Base-by-base conservation (phyloP, 1,140 invertebrate genomes). In the Chlorops oryzae region DNA sequence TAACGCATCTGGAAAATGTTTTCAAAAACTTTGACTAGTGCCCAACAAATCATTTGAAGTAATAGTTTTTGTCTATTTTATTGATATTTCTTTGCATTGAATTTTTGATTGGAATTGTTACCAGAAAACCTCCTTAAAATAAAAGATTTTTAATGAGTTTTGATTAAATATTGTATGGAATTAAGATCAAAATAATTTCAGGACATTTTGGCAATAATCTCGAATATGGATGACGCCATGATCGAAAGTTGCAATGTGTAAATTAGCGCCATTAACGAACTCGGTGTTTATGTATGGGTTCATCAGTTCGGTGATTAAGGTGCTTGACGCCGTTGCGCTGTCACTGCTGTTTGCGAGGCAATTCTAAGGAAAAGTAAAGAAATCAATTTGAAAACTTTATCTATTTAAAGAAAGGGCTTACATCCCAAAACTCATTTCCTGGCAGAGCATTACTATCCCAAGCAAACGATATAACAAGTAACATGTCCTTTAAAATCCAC, bases 371-470 rank as follows among this genome's bases (percentile, higher is more conserved):
- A n/a, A n/a, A n/a, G n/a, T n/a, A n/a, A 32, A 32, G 28, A 32
- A 32, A n/a, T 9, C 40, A 22, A 42, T 7, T 2, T 6, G 20
- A 2, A 3, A 5, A n/a, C n/a, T n/a, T n/a, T n/a, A n/a, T 32
- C n/a, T n/a, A n/a, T n/a, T n/a, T n/a, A n/a, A n/a, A n/a, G n/a
- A n/a, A n/a, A 20, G n/a, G 13, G 25, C 20, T 27, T 25, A 70
- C 66, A 57, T 63, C 56, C 79, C 80, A 81, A 58, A 78, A 81
- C 54, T 81, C 80, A 49, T 79, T 81, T 55, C 82, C 82, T 9
- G 82, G 82, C 43, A 82, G 73, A 0, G 83, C 76, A 59, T 86
- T 86, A 12, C 81, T 78, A 59, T 86, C 83, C 78, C 81, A 82
- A 3, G 83, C 79, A 57, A 84, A 85, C 2, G 79, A 82, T 9